Evolutionary conservation across 1,140 invertebrate genomes (phyloP), one percentile per base, ranked within the genome.

Genomic region (Heliconius congener): DNA sequence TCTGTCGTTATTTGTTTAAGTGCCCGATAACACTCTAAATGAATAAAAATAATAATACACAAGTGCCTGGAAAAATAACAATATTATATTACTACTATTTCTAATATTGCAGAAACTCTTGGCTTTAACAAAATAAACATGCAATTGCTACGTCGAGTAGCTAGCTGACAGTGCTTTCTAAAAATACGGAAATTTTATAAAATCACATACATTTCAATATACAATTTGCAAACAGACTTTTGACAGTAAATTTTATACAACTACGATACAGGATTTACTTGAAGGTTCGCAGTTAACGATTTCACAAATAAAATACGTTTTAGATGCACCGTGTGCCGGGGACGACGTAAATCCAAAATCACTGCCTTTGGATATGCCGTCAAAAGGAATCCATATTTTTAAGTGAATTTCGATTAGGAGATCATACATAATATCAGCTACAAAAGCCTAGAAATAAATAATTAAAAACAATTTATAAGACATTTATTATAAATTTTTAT

Each of bases 251-350:
- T 66, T 66, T 66, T 30, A 66, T 66, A 66, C 23, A 66, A 66
- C 30, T 66, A 18, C 23, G 60, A 66, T 66, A 66, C 60, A 66
- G 27, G 60, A 30, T 66, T 66, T 76, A 76, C 57, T 60, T 76
- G 57, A 76, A 70, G 60, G 57, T 8, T 70, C 50, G 74, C 71
- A 76, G 79, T 73, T 80, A 80, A 80, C 79, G 79, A 80, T 39
- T 71, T 80, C 74, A 76, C 79, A 80, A 80, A 80, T 80, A 80
- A 80, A 80, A 76, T 76, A 46, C 42, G 73, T 73, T 80, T 80
- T 55, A 66, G 72, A 80, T 73, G 79, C 79, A 80, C 52, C 74
- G 71, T 80, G 34, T 52, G 42, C 75, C 71, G 60, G 13, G 60
- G 60, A 66, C 27, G 60, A 66, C 13, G 27, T 30, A 30, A 66